Evolutionary conservation across 2,113 vertebrate genomes (phyloP), one percentile per base, ranked within the genome.

Genomic region (Lota lota): DNA sequence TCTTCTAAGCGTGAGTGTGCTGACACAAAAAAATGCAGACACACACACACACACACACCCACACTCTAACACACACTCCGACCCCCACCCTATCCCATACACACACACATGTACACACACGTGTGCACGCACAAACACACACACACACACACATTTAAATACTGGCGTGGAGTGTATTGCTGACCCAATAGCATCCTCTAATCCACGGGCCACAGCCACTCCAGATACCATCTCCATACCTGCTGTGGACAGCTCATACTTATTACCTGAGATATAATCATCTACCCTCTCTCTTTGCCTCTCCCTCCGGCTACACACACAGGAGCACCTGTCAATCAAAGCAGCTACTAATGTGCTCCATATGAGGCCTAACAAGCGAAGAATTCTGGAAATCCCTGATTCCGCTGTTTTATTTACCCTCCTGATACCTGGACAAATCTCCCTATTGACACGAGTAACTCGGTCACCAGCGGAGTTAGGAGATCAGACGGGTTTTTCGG

Each of bases 261-360:
- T 86, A 89, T 87, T 88, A 91, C 89, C 85, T 91, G 79, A 83
- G 81, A 89, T 90, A 87, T 89, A 89, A 90, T 90, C 84, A 88
- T 89, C 88, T 88, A 73, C 82, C 76, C 75, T 84, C 83, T 82
- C 76, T 74, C 78, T 73, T 71, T 78, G 67, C 75, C 67, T 78
- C 83, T 83, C 82, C 88, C 79, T 88, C 84, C 72, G 73, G 85
- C 85, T 83, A 83, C 67, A 83, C 67, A 84, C 80, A 86, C 86
- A 87, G 84, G 77, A 90, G 88, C 83, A 89, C 70, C 88, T 88
- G 89, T 91, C 91, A 91, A 87, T 92, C 89, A 90, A 76, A 82
- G 66, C 68, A 63, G 67, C 68, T 77, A 68, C 88, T 91, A 92
- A 92, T 87, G 76, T 47, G 57, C 80, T 81, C 89, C 91, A 92